Conservation (phyloP, 2,113 vertebrate genomes). For the Phoxinus phoxinus region DNA sequence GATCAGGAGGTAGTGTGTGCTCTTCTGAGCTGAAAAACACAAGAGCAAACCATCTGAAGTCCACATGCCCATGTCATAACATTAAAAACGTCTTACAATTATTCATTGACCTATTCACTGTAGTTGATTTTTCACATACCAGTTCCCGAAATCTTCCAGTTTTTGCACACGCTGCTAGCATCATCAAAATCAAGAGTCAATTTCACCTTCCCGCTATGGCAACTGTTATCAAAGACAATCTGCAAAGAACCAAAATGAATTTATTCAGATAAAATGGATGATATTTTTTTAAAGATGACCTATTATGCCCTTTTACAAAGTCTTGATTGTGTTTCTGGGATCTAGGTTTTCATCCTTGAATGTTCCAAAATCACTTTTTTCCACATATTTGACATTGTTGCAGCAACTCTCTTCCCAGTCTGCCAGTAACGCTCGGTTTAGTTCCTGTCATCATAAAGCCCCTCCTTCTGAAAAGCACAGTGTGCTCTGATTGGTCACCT, state of each 20-base stretch:
- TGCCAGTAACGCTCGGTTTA: no score
- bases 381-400: no score
- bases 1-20: slow-evolving; percentile 84
- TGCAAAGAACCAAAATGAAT: slow-evolving; percentile 65
- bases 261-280: neutral
- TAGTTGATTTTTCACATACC: slow-evolving; percentile 71
- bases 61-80: neutral
- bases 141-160: slow-evolving; percentile 87
- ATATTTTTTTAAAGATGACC: no score
- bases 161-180: slow-evolving; percentile 82
- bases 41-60: neutral
- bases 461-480: no score
- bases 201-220: slow-evolving; percentile 94
- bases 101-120: neutral
- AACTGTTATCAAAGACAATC: slow-evolving; percentile 91
- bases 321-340: no score
- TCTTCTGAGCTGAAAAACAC: slow-evolving; percentile 85
- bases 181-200: slow-evolving; percentile 87
- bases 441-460: no score
- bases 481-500: no score
- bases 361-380: no score
- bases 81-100: neutral
- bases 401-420: no score
- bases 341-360: no score
- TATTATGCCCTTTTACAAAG: no score